A percentile compares a stretch with the other conserved stretches of the same genome.
These are phyloP conservation scores for Pangasius krempfi DNA, from an alignment of 2,797 vertebrate species.

Conservation along the genomic window DNA sequence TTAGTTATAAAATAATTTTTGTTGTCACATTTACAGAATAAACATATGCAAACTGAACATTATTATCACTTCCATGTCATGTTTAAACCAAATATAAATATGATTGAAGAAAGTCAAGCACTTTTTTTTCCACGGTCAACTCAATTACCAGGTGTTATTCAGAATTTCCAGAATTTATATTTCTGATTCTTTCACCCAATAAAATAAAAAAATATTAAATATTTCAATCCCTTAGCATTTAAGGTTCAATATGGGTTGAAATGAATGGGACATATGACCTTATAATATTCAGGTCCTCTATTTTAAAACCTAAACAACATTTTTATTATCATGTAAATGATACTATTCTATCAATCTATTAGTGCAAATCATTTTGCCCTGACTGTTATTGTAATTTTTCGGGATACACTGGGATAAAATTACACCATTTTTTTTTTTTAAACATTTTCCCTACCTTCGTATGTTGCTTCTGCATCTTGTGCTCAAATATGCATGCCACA, in stretches of 20 bases:
- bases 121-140: background rate
- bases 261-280: background rate
- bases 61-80: background rate
- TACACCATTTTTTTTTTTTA: background rate
- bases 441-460: background rate
- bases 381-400: background rate
- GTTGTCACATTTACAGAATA: background rate
- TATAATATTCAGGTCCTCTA: slow-evolving; percentile 8
- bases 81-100: slow-evolving; percentile 2
- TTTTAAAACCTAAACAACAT: background rate
- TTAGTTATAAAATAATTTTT: background rate
- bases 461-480: slow-evolving; percentile 17
- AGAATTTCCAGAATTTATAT: background rate
- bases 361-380: background rate
- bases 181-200: background rate
- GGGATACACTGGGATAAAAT: background rate
- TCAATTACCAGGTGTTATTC: background rate
- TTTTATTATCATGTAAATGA: background rate
- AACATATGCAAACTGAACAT: background rate
- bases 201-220: background rate
- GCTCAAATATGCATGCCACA: background rate
- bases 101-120: background rate
- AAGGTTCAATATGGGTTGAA: background rate
- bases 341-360: background rate
- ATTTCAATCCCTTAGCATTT: background rate